A percentile compares a stretch with the other conserved stretches of the same genome.
These are phyloP conservation scores for Ectemnius cavifrons DNA, from an alignment of 2,888 invertebrate genomes.

Conservation along the genomic window DNA sequence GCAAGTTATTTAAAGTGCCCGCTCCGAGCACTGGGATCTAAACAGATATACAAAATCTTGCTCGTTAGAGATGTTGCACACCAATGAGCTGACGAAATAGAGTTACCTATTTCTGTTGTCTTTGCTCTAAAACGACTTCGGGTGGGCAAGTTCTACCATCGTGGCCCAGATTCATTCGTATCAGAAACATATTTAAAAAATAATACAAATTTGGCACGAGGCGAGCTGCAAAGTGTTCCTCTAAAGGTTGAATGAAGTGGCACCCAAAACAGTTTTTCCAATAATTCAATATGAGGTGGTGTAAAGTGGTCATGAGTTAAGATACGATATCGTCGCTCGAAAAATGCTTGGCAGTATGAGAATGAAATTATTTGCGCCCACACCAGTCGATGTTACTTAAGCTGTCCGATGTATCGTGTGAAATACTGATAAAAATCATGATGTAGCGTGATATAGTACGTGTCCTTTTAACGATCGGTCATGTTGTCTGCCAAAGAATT, in stretches of 20 bases:
- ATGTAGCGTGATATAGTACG: too few species aligned
- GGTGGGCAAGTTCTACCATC: slow-evolving; percentile 27
- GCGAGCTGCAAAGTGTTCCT: slow-evolving; percentile 39
- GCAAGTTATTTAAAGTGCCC: slow-evolving; percentile 71
- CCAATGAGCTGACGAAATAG: slow-evolving; percentile 10
- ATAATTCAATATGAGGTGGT: too few species aligned
- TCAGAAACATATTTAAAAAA: slow-evolving; percentile 13
- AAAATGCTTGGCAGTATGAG: too few species aligned
- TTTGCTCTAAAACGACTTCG: too few species aligned
- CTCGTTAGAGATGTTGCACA: slow-evolving; percentile 51
- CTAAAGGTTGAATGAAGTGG: neutral
- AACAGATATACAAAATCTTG: slow-evolving; percentile 71
- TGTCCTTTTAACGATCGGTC: too few species aligned
- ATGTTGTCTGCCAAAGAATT: too few species aligned
- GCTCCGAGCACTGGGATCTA: slow-evolving; percentile 72
- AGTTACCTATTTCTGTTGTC: slow-evolving; percentile 22
- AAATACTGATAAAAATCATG: too few species aligned
- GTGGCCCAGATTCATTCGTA: slow-evolving; percentile 23
- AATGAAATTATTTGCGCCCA: too few species aligned
- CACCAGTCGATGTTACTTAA: too few species aligned
- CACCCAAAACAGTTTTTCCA: too few species aligned
- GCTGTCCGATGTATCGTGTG: too few species aligned
- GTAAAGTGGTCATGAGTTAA: neutral
- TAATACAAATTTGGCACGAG: slow-evolving; percentile 37
- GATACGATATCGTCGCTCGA: too few species aligned